Evolutionary conservation across 2,113 vertebrate species (phyloP), one percentile per base, ranked within the genome.

Genomic region (Thunnus thynnus): DNA sequence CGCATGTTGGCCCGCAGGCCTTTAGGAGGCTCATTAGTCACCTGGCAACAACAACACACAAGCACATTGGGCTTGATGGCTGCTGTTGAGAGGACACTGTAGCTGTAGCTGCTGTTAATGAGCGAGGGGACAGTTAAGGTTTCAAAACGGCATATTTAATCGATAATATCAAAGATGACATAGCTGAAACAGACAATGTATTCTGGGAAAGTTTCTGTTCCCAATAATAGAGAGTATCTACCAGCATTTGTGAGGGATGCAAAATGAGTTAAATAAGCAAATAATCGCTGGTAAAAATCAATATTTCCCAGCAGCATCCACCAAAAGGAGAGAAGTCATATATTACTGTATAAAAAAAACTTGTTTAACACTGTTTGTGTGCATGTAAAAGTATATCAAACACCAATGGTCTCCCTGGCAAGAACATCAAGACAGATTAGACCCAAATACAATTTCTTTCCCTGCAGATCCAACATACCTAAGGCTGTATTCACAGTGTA

Each of bases 11-110:
- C 96, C 63, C 95, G 90, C 41, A 97, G 93, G 52, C 95, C 95
- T 94, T 96, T 96, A 4, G 95, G 94, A 68, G 94, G 95, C 73
- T 96, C 96, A 70, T 96, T 97, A 67, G 95, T 96, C 82, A 96
- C 94, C 95, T 96, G 80, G 64, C n/a, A 73, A 66, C 16, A 17
- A 32, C 3, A 68, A 62, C 25, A 72, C 17, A 56, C 3, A 75
- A n/a, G 17, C 17, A 62, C 41, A 75, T 18, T 63, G 2, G 14
- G 22, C 25, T 66, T 8, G 12, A 25, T 36, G 20, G 8, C 46
- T 55, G 27, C 9, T 13, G 5, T 5, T 48, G 6, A 80, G 52
- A 65, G 7, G 12, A 30, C n/a, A 22, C 22, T 22, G 22, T 22
- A 22, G 22, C 18, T 73, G 3, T 30, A 30, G 36, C 7, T 41